Evolutionary conservation across 2,113 vertebrate genomes (phyloP), one percentile per base, ranked within the genome.

Genomic region (Microcebus lehilahytsara): DNA sequence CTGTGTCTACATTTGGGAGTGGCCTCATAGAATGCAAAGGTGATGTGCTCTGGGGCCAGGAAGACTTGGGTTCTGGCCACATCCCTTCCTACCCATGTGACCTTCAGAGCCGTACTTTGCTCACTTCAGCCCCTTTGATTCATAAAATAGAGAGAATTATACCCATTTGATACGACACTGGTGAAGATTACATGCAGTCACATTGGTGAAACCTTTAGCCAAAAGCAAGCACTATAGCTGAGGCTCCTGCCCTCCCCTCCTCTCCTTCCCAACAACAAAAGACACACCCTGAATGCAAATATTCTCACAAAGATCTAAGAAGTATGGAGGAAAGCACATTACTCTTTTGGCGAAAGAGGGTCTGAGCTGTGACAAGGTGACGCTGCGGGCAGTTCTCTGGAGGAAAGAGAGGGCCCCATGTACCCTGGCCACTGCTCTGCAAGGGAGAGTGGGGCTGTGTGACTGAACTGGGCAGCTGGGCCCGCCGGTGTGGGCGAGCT

Each of bases 381-480:
- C 34, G 17, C 25, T 11, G 42, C 32, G 11, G 30, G 11, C 5
- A 13, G 27, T 37, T 91, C 67, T 69, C 78, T 19, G 17, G 69
- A 93, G 60, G 20, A 60, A 40, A 84, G 23, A 77, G 23, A 71
- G 37, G 12, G 37, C 53, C 4, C 13, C 7, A 1, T 3, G 1
- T 84, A 0, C 16, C 64, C 42, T 1, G n/a, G 30, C 14, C n/a
- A 1, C 23, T 5, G 46, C 60, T 67, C 19, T 20, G 34, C 7
- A 8, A 32, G 42, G 58, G 13, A 56, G 17, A 17, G 19, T 0
- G 4, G 9, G n/a, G 22, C 37, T 13, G 0, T 0, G 9, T 9
- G 46, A 14, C n/a, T 37, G 64, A 3, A 1, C 30, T 14, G 37
- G 71, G 78, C 66, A 89, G 71, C 58, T 81, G 84, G 75, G 17